Percentiles rank a stretch among this genome's conserved stretches.
Conservation (phyloP, 2,888 invertebrate genomes). For the Nymphalis c-album region DNA sequence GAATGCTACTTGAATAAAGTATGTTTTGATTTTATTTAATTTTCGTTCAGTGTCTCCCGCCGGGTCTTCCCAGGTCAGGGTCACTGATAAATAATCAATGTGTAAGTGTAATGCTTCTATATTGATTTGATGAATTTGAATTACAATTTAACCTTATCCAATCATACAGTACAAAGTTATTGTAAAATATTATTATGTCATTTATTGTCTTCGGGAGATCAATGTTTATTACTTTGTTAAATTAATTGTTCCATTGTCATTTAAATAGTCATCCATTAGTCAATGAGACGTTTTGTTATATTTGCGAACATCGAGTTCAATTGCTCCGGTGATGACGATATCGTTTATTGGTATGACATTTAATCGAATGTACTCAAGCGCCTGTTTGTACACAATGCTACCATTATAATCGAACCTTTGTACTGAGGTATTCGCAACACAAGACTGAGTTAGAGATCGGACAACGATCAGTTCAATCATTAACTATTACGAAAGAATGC, state of each 20-base stretch:
- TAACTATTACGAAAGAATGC: conserved; percentile 20
- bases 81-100: too few relatives aligned
- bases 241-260: conserved; percentile 68
- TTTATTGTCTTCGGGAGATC: conserved; percentile 52
- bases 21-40: too few relatives aligned
- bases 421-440: conserved; percentile 24
- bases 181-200: conserved; percentile 25
- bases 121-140: background rate
- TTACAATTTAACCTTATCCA: background rate
- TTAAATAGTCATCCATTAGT: conserved; percentile 57
- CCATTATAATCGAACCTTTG: conserved; percentile 27
- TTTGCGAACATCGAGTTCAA: conserved; percentile 46
- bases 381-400: conserved; percentile 28
- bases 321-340: conserved; percentile 44
- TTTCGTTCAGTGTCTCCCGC: too few relatives aligned
- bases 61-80: too few relatives aligned
- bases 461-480: conserved; percentile 18
- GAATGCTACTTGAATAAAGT: too few relatives aligned
- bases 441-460: conserved; percentile 17
- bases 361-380: conserved; percentile 29
- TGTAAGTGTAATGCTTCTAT: too few relatives aligned
- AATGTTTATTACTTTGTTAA: conserved; percentile 62
- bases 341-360: conserved; percentile 42
- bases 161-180: background rate
- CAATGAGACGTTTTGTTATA: conserved; percentile 45